A percentile compares a stretch with the other conserved stretches of the same genome.
These are phyloP conservation scores for Drosophila aldrichi DNA, from an alignment of 2,888 invertebrate genomes.

Conservation along the genomic window DNA sequence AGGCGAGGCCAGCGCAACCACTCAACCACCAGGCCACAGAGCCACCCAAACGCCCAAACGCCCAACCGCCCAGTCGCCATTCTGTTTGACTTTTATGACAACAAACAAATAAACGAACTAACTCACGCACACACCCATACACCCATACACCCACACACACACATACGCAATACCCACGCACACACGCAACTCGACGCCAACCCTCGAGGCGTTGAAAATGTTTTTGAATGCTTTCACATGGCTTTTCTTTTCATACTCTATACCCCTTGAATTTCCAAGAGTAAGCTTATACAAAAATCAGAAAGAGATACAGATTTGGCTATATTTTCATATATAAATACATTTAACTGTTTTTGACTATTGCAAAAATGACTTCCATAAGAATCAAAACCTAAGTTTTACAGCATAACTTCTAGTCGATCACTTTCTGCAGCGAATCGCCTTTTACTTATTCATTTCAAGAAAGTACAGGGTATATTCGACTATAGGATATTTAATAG, in stretches of 20 bases:
- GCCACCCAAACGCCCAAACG: slow-evolving; percentile 16
- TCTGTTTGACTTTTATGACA: slow-evolving; percentile 60
- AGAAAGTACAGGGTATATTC: not conserved
- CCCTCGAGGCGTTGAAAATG: slow-evolving; percentile 32
- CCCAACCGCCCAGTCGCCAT: slow-evolving; percentile 29
- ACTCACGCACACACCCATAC: slow-evolving; percentile 25
- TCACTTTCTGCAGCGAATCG: no score
- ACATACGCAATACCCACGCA: not conserved
- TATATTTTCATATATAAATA: not conserved
- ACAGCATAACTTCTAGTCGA: not conserved
- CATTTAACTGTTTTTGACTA: not conserved
- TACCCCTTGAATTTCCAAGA: not conserved
- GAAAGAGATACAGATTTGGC: not conserved
- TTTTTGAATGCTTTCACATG: slow-evolving; percentile 45
- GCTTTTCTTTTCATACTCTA: slow-evolving; percentile 11
- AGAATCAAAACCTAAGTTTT: not conserved
- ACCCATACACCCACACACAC: not conserved
- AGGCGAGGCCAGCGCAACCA: slow-evolving; percentile 5
- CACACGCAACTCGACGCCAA: slow-evolving; percentile 18
- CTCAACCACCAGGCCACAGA: slow-evolving; percentile 3
- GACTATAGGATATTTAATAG: not conserved
- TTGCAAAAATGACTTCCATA: not conserved
- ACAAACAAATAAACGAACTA: slow-evolving; percentile 52
- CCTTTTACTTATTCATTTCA: no score
- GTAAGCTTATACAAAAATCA: not conserved